Percentiles rank a stretch among this genome's conserved stretches.
phyloP scores from a whole-genome alignment of 2,797 vertebrate species.

The Phrynocephalus forsythii region DNA sequence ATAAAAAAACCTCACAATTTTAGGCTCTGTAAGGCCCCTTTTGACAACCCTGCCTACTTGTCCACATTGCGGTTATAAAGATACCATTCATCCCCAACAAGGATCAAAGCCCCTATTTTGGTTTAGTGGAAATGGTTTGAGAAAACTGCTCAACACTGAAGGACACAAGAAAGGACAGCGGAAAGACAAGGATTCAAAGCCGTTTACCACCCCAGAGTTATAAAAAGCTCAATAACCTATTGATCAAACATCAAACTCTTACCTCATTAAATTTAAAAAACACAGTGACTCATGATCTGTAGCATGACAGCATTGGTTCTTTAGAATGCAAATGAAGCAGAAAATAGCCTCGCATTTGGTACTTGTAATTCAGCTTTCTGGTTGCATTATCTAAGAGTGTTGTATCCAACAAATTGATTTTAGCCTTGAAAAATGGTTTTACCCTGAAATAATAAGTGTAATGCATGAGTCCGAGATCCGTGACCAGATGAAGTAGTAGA shows the following conservation, averaged over 20 bases:
- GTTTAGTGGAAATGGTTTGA: background rate
- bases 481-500: background rate
- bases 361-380: background rate
- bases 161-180: constrained; percentile 25
- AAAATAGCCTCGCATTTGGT: constrained; percentile 12
- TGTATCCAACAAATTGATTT: constrained; percentile 17
- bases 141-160: constrained; percentile 25
- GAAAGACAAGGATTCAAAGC: constrained; percentile 38
- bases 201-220: constrained; percentile 43
- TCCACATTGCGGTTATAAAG: background rate
- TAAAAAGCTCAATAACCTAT: constrained; percentile 33
- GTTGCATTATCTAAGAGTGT: constrained; percentile 8
- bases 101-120: background rate
- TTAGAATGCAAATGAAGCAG: constrained; percentile 13
- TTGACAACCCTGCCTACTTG: background rate
- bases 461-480: background rate
- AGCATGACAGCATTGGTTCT: constrained; percentile 20
- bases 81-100: background rate
- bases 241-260: constrained; percentile 47
- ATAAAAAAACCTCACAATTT: background rate
- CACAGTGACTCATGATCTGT: constrained; percentile 44
- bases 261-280: constrained; percentile 39
- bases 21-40: background rate
- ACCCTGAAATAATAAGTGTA: background rate
- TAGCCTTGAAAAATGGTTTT: constrained; percentile 15